These are phyloP conservation scores for Hetaerina americana DNA, from an alignment of 1,140 invertebrate genomes.

Conservation along the genomic window DNA sequence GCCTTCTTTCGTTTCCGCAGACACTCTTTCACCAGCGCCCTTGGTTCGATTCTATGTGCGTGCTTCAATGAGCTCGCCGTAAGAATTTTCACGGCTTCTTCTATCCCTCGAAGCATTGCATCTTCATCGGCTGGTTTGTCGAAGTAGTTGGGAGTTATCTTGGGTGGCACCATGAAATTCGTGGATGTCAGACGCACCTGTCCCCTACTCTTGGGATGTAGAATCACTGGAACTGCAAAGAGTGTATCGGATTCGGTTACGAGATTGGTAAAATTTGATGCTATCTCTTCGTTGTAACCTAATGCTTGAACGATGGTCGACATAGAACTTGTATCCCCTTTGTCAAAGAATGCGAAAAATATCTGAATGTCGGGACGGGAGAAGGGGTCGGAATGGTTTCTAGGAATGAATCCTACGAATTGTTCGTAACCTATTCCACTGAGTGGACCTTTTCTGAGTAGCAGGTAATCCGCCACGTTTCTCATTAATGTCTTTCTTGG, in stretches of 20 bases:
- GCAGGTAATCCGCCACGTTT: constrained; percentile 39
- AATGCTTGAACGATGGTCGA: too few relatives aligned
- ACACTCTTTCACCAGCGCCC: too few relatives aligned
- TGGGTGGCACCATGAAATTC: constrained; percentile 54
- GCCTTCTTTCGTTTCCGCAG: too few relatives aligned
- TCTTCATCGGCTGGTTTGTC: constrained; percentile 37
- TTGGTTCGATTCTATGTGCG: constrained; percentile 19
- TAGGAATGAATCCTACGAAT: constrained; percentile 62
- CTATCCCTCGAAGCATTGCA: constrained; percentile 62
- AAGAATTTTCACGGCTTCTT: constrained; percentile 59
- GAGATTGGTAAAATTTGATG: constrained; percentile 48
- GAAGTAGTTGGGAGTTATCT: constrained; percentile 72
- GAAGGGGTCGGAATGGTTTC: constrained; percentile 50
- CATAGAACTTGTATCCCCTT: too few relatives aligned
- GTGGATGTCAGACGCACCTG: constrained; percentile 44
- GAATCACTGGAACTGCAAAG: constrained; percentile 49
- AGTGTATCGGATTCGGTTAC: constrained; percentile 50
- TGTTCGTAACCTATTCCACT: constrained; percentile 59
- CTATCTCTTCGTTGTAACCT: constrained; percentile 66
- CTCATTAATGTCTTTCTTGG: constrained; percentile 37
- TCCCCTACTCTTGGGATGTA: constrained; percentile 58
- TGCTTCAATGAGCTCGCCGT: constrained; percentile 38
- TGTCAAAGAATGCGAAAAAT: constrained; percentile 50
- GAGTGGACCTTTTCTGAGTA: constrained; percentile 42
- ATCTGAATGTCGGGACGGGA: constrained; percentile 70